A percentile compares a stretch with the other conserved stretches of the same genome.
Conservation (phyloP, 1,140 invertebrate genomes). For the Magallana gigas region DNA sequence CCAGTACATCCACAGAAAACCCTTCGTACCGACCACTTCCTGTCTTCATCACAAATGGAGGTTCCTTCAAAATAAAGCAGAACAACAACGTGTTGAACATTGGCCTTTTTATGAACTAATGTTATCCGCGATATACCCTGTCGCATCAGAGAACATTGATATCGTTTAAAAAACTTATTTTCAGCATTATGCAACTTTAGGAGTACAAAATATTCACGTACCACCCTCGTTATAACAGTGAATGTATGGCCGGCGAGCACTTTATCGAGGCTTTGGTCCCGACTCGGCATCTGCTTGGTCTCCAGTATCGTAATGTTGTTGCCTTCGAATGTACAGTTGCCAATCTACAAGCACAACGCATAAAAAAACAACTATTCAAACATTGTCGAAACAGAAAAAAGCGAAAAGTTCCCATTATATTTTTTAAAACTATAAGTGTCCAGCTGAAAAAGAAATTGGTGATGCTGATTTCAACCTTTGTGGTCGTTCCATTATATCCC, state of each 20-base stretch:
- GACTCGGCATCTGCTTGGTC: neutral
- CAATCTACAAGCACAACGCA: slow-evolving; percentile 47
- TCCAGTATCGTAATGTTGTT: slow-evolving; percentile 6
- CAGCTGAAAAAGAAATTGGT: neutral
- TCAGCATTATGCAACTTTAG: neutral
- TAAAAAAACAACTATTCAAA: too few species aligned
- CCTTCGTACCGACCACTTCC: slow-evolving; percentile 58
- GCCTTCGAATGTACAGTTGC: slow-evolving; percentile 52
- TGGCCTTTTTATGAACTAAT: neutral
- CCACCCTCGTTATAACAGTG: slow-evolving; percentile 63
- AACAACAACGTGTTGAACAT: neutral
- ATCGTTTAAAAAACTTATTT: neutral
- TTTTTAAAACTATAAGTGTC: too few species aligned
- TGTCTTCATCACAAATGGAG: slow-evolving; percentile 70
- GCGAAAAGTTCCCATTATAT: too few species aligned
- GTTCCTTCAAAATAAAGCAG: slow-evolving; percentile 53
- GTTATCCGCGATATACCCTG: too few species aligned
- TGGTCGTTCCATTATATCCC: neutral
- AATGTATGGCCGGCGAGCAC: slow-evolving; percentile 41
- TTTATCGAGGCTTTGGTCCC: slow-evolving; percentile 1
- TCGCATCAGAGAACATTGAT: neutral
- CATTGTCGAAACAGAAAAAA: too few species aligned
- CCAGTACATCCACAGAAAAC: slow-evolving; percentile 70
- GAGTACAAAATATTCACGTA: slow-evolving; percentile 20
- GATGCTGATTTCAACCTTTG: neutral